Conservation (phyloP, 1,140 invertebrate genomes). For the Riptortus pedestris region DNA sequence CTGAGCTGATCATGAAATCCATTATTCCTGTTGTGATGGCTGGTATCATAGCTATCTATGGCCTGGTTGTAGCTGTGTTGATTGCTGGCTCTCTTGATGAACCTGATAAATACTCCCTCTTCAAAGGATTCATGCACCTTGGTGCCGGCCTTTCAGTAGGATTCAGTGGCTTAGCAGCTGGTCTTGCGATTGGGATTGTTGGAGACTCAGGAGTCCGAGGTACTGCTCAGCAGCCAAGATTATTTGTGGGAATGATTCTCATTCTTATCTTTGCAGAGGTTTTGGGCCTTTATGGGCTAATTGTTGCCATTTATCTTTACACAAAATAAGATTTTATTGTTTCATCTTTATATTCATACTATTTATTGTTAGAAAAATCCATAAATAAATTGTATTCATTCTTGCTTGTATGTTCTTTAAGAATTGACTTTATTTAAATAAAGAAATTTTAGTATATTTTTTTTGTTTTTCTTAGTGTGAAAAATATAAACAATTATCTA, state of each 20-base stretch:
- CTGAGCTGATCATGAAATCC: conserved; percentile 99
- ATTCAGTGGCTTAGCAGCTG: conserved; percentile 92
- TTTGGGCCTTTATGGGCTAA: conserved; percentile 98
- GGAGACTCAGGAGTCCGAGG: conserved; percentile 97
- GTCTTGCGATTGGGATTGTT: conserved; percentile 97
- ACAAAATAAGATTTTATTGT: conserved; percentile 53
- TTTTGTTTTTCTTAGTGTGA: too few relatives aligned
- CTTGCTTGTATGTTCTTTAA: not conserved
- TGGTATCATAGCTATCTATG: conserved; percentile 99
- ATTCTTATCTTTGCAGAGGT: conserved; percentile 99
- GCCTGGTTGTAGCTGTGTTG: conserved; percentile 95
- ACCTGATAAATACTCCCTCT: conserved; percentile 58
- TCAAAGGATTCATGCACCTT: conserved; percentile 90
- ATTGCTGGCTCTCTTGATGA: conserved; percentile 70
- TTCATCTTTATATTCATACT: not conserved
- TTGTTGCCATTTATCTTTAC: conserved; percentile 96
- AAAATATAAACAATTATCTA: too few relatives aligned
- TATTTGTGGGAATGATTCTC: conserved; percentile 99
- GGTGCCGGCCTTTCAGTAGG: conserved; percentile 95
- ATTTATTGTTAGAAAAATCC: too few relatives aligned
- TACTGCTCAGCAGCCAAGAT: conserved; percentile 94
- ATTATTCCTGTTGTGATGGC: conserved; percentile 99
- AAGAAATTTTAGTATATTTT: too few relatives aligned
- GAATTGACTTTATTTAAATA: not conserved
- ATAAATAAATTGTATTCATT: not conserved